phyloP scores from a whole-genome alignment of 2,113 vertebrate genomes.

The Uria aalge region DNA sequence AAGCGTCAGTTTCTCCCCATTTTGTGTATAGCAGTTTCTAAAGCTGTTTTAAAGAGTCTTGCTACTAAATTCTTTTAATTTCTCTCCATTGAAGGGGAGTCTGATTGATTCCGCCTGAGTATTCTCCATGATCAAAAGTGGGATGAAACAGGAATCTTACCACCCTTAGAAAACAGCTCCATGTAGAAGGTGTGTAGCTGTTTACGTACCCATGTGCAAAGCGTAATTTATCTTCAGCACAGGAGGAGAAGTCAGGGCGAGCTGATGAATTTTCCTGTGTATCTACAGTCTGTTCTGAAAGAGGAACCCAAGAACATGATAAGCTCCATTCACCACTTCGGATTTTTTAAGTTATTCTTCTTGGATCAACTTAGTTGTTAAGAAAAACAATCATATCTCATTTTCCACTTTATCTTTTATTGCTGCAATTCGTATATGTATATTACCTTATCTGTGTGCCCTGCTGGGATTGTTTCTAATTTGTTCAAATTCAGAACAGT shows the following conservation, averaged over 20 bases:
- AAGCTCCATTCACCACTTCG: background rate
- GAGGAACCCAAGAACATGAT: background rate
- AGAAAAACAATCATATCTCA: background rate
- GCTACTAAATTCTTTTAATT: background rate
- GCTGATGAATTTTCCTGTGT: background rate
- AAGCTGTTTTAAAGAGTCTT: background rate
- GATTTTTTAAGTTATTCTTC: background rate
- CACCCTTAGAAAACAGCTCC: background rate
- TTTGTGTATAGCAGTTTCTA: background rate
- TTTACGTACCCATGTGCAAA: background rate
- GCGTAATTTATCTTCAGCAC: background rate
- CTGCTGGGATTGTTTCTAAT: background rate
- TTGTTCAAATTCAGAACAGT: background rate
- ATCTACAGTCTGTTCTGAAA: background rate
- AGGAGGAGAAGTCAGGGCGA: background rate
- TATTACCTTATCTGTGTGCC: background rate
- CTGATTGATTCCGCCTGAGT: background rate
- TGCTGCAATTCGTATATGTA: background rate
- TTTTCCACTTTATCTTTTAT: background rate
- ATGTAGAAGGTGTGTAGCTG: fast-evolving
- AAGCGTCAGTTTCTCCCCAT: background rate
- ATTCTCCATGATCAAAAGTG: background rate
- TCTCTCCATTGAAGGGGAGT: background rate
- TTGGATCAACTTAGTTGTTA: background rate
- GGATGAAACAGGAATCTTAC: background rate